phyloP scores from a whole-genome alignment of 2,888 invertebrate species.

The Drosophila kambysellisi region DNA sequence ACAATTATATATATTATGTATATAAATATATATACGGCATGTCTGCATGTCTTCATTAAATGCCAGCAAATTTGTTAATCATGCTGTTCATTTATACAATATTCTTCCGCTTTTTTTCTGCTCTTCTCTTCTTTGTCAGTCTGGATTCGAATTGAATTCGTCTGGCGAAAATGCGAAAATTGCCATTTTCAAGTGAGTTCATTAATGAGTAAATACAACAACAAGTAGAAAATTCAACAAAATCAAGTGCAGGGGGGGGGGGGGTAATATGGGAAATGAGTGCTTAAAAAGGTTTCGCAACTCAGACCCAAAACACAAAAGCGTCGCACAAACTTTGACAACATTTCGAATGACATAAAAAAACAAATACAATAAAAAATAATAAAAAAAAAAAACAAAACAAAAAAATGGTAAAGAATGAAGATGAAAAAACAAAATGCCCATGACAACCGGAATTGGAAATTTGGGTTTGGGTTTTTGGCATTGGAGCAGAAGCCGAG shows the following conservation, averaged over 20 bases:
- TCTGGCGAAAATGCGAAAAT: constrained; percentile 7
- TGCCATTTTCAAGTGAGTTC: constrained; percentile 36
- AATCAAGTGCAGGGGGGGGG: background rate
- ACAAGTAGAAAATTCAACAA: background rate
- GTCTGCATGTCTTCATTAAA: constrained; percentile 40
- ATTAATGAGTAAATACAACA: constrained; percentile 37
- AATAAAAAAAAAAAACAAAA: background rate
- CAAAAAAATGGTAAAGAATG: background rate
- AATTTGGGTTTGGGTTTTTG: background rate
- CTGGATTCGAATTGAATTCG: background rate
- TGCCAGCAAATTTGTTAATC: constrained; percentile 56
- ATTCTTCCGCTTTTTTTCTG: background rate
- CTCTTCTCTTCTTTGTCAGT: background rate
- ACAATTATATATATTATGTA: background rate
- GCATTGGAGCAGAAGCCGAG: background rate
- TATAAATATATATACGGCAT: background rate
- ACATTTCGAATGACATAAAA: constrained; percentile 10
- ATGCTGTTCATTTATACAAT: constrained; percentile 35
- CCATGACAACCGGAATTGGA: constrained; percentile 34
- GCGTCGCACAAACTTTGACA: constrained; percentile 30
- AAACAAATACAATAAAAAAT: background rate
- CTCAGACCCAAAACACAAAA: constrained; percentile 22
- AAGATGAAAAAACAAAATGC: background rate
- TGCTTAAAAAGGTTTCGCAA: constrained; percentile 38
- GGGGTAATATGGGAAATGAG: constrained; percentile 14